These are phyloP conservation scores for Pseudochirops cupreus DNA, from an alignment of 2,797 vertebrate genomes.

Conservation along the genomic window DNA sequence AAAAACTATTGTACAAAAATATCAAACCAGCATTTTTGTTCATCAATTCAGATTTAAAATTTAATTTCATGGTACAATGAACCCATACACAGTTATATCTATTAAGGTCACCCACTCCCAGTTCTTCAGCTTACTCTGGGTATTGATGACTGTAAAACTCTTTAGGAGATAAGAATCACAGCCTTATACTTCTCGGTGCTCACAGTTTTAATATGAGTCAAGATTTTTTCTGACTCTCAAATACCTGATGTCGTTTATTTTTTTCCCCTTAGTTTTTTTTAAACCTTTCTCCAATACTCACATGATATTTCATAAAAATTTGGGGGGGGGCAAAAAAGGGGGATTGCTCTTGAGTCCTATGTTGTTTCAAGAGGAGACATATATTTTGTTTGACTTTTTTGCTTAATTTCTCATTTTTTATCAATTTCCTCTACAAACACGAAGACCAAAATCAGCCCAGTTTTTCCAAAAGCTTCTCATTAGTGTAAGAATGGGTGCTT, in stretches of 20 bases:
- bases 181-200: constrained; percentile 73
- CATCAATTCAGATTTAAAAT: constrained; percentile 89
- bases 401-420: constrained; percentile 72
- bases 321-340: constrained; percentile 25
- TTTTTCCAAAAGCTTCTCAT: constrained; percentile 46
- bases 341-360: constrained; percentile 74
- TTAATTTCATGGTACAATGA: constrained; percentile 89
- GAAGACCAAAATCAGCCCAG: constrained; percentile 39
- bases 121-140: constrained; percentile 75
- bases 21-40: constrained; percentile 84
- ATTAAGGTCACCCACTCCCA: constrained; percentile 86
- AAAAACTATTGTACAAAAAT: constrained; percentile 77
- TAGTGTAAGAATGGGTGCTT: constrained; percentile 49
- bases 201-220: constrained; percentile 66
- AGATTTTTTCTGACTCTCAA: constrained; percentile 63
- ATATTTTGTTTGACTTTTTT: constrained; percentile 81
- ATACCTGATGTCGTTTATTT: constrained; percentile 64
- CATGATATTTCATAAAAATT: constrained; percentile 76
- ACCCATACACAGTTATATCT: constrained; percentile 84
- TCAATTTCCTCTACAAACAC: constrained; percentile 41
- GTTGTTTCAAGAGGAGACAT: constrained; percentile 79
- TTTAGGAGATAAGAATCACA: constrained; percentile 82
- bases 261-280: neutral
- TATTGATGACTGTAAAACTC: constrained; percentile 82
- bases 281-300: constrained; percentile 50